These are phyloP conservation scores for Ptychobarbus kaznakovi DNA, from an alignment of 2,797 vertebrate genomes.

Conservation along the genomic window DNA sequence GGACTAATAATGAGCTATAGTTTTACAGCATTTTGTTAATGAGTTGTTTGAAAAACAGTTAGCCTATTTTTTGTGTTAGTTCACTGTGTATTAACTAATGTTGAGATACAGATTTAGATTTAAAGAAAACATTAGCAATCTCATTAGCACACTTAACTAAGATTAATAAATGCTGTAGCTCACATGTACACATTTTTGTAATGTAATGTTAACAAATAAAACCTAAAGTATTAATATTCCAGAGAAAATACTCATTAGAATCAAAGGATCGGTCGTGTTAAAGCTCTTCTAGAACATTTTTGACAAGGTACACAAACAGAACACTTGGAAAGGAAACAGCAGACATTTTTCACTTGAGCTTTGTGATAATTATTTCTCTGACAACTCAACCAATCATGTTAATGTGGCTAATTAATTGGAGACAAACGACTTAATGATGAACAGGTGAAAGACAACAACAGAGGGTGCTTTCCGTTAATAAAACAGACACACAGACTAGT, in stretches of 20 bases:
- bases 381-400: background rate
- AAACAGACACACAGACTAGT: background rate
- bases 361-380: background rate
- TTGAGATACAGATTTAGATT: background rate
- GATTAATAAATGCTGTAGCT: background rate
- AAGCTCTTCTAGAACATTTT: background rate
- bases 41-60: background rate
- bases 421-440: slow-evolving; percentile 2
- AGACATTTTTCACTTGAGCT: background rate
- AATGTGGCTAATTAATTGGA: slow-evolving; percentile 16
- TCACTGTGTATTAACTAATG: background rate
- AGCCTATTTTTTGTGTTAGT: background rate
- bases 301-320: background rate
- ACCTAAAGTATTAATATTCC: background rate
- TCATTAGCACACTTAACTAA: background rate
- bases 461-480: background rate
- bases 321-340: background rate
- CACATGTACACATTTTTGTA: background rate
- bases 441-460: slow-evolving; percentile 3
- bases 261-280: background rate
- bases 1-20: background rate
- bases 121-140: background rate
- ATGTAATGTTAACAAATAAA: background rate
- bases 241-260: background rate
- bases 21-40: background rate